phyloP scores from a whole-genome alignment of 2,888 invertebrate species.

The Azorinus chamasolen region DNA sequence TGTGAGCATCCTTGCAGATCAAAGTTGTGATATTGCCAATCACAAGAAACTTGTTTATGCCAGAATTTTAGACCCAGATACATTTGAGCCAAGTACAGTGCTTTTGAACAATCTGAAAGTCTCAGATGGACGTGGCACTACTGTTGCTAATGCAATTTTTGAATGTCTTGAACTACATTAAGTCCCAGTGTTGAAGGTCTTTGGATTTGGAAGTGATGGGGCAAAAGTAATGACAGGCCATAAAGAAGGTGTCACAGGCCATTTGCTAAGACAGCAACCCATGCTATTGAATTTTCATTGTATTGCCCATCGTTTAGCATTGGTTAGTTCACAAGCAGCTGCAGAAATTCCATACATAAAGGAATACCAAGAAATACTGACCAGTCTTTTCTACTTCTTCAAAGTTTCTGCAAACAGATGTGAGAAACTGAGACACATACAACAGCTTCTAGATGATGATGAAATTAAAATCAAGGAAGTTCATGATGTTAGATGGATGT shows the following conservation, averaged over 20 bases:
- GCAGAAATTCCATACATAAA: too few species aligned
- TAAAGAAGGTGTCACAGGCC: neutral
- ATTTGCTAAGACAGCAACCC: too few species aligned
- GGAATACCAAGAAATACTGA: too few species aligned
- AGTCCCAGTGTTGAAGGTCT: neutral
- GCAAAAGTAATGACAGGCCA: constrained; percentile 1
- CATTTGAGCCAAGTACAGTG: constrained; percentile 1
- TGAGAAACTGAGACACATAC: too few species aligned
- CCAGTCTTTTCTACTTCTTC: neutral
- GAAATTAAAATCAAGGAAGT: too few species aligned
- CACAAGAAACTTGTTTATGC: constrained; percentile 1
- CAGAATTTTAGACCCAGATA: constrained; percentile 4
- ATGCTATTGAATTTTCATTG: too few species aligned
- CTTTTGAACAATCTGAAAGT: constrained; percentile 10
- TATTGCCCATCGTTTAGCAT: too few species aligned
- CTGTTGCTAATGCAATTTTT: constrained; percentile 12
- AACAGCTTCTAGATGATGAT: too few species aligned
- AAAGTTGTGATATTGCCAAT: constrained; percentile 1
- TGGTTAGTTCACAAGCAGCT: too few species aligned
- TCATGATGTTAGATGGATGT: too few species aligned
- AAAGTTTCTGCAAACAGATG: too few species aligned
- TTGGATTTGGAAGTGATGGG: constrained; percentile 1
- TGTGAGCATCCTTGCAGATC: constrained; percentile 4
- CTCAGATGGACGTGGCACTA: constrained; percentile 7
- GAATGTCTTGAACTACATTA: neutral